phyloP scores from a whole-genome alignment of 2,113 vertebrate genomes.

The Cathartes aura region DNA sequence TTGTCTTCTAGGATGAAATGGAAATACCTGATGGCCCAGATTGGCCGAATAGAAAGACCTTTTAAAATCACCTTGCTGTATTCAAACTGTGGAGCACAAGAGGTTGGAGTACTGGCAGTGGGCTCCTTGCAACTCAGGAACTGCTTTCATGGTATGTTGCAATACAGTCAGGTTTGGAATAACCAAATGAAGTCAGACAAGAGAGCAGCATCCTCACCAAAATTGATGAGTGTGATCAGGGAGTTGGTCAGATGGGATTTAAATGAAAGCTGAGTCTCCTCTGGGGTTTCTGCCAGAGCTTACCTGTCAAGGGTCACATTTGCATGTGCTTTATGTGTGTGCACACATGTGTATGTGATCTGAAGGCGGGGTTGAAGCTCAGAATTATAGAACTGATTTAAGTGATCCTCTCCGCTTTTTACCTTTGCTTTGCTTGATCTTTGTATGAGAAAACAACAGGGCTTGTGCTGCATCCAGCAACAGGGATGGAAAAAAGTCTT shows the following conservation, averaged over 20 bases:
- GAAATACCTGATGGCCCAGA: conserved; percentile 76
- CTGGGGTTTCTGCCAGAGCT: neutral
- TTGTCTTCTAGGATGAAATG: conserved; percentile 76
- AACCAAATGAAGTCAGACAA: neutral
- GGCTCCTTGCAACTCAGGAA: conserved; percentile 82
- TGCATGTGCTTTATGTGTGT: neutral
- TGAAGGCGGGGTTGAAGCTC: neutral
- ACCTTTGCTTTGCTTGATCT: neutral
- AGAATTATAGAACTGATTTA: neutral
- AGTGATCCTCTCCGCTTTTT: neutral
- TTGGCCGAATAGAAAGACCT: conserved; percentile 80
- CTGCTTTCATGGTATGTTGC: conserved; percentile 80
- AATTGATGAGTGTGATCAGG: neutral
- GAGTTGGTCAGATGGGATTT: neutral
- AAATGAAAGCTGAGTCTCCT: neutral
- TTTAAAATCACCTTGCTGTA: conserved; percentile 86
- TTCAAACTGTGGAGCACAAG: conserved; percentile 72
- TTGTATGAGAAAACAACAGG: neutral
- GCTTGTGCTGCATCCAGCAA: neutral
- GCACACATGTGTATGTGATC: neutral
- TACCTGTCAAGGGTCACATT: neutral
- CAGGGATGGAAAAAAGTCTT: neutral
- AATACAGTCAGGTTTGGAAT: neutral
- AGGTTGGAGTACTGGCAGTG: conserved; percentile 72
- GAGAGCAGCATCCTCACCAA: neutral